These are phyloP conservation scores for Neria commutata DNA, from an alignment of 2,888 invertebrate genomes.

Conservation along the genomic window DNA sequence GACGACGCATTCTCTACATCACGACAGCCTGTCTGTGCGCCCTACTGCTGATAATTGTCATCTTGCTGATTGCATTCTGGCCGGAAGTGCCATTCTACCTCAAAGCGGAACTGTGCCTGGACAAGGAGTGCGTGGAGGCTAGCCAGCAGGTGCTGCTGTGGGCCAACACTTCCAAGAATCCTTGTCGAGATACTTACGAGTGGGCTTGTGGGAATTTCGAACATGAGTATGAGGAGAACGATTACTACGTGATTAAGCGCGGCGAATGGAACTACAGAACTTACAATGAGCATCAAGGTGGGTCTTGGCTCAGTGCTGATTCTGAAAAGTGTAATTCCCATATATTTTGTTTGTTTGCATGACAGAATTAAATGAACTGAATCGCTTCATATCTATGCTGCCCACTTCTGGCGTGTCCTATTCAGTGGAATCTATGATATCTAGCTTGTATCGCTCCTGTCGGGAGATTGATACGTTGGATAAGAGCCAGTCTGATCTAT, in stretches of 20 bases:
- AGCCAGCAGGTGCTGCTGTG: conserved; percentile 58
- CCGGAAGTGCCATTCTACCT: conserved; percentile 59
- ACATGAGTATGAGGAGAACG: conserved; percentile 53
- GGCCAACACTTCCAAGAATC: conserved; percentile 56
- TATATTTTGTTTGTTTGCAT: neutral
- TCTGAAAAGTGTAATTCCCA: neutral
- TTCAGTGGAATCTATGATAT: conserved; percentile 58
- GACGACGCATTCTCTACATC: conserved; percentile 55
- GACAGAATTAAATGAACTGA: conserved; percentile 56
- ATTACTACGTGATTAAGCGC: conserved; percentile 58
- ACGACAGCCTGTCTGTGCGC: conserved; percentile 56
- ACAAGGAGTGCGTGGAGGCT: conserved; percentile 58
- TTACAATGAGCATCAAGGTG: conserved; percentile 60
- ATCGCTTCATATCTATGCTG: conserved; percentile 58
- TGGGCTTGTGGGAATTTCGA: conserved; percentile 61
- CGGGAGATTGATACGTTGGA: conserved; percentile 57
- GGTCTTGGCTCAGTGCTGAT: conserved; percentile 11
- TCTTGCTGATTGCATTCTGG: conserved; percentile 58
- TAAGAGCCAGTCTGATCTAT: conserved; percentile 55
- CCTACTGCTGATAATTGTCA: conserved; percentile 53
- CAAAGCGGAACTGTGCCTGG: conserved; percentile 56
- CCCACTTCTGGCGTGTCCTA: conserved; percentile 50
- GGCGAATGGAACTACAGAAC: conserved; percentile 61
- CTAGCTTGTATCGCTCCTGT: conserved; percentile 56
- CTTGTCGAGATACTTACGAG: conserved; percentile 58